These are phyloP conservation scores for Aeoliscus strigatus DNA, from an alignment of 2,797 vertebrate genomes.

Conservation along the genomic window DNA sequence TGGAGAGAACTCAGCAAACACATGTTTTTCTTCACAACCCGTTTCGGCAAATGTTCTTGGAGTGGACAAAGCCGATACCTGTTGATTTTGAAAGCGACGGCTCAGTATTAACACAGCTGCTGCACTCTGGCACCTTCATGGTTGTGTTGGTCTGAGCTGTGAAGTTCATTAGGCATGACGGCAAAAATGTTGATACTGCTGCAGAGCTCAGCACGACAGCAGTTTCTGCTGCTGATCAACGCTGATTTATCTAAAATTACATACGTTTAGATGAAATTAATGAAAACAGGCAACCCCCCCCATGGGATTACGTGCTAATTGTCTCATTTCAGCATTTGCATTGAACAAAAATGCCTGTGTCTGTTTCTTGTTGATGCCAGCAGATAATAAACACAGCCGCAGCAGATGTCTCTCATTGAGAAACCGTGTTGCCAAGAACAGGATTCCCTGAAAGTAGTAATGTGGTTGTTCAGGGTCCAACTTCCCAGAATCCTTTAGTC, in stretches of 20 bases:
- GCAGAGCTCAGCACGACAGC: slow-evolving; percentile 23
- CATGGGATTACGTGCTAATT: slow-evolving; percentile 12
- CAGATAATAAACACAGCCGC: slow-evolving; percentile 12
- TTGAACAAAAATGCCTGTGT: slow-evolving; percentile 33
- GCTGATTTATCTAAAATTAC: too few species aligned
- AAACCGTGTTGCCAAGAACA: slow-evolving; percentile 22
- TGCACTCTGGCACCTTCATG: slow-evolving; percentile 22
- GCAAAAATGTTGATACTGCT: slow-evolving; percentile 35
- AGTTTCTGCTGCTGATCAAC: slow-evolving; percentile 25
- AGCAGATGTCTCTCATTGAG: slow-evolving; percentile 33
- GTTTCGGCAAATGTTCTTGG: slow-evolving; percentile 9
- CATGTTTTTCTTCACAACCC: neutral
- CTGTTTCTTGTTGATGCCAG: slow-evolving; percentile 11
- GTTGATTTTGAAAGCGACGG: slow-evolving; percentile 37
- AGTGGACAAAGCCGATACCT: slow-evolving; percentile 17
- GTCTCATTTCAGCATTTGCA: neutral
- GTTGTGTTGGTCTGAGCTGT: slow-evolving; percentile 15
- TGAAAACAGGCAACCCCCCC: slow-evolving; percentile 14
- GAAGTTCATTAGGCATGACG: slow-evolving; percentile 37
- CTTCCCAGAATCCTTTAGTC: slow-evolving; percentile 19
- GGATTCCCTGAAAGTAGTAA: slow-evolving; percentile 23
- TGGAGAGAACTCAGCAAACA: neutral
- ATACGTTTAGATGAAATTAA: too few species aligned
- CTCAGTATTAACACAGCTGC: slow-evolving; percentile 34
- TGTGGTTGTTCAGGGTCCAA: slow-evolving; percentile 8